phyloP scores from a whole-genome alignment of 2,888 invertebrate genomes.

The Autographa pulchrina region DNA sequence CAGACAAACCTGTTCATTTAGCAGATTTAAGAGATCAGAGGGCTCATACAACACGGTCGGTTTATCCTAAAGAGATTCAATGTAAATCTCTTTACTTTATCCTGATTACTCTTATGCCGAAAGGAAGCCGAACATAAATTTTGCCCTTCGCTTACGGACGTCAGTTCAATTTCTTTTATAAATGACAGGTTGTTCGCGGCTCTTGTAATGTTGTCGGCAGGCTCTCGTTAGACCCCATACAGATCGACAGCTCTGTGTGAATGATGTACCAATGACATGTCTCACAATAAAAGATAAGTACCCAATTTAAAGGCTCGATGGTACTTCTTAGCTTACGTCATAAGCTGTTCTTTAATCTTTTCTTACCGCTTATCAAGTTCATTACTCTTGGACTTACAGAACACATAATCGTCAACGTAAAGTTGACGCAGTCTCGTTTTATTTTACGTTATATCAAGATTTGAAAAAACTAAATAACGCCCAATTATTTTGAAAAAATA shows the following conservation, averaged over 20 bases:
- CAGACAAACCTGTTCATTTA: constrained; percentile 62
- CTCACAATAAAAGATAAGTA: constrained; percentile 39
- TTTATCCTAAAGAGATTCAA: constrained; percentile 58
- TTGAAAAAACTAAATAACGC: constrained; percentile 15
- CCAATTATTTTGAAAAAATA: constrained; percentile 25
- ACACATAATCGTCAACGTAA: constrained; percentile 22
- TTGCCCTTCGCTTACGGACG: constrained; percentile 42
- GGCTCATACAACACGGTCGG: constrained; percentile 54
- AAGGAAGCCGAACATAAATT: constrained; percentile 50
- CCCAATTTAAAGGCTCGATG: constrained; percentile 30
- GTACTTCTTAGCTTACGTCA: constrained; percentile 35
- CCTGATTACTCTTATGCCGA: constrained; percentile 56
- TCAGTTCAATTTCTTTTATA: constrained; percentile 52
- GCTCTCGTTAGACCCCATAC: constrained; percentile 40
- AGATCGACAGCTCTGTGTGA: constrained; percentile 18
- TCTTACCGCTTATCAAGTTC: constrained; percentile 48
- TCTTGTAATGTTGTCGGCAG: constrained; percentile 40
- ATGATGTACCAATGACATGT: constrained; percentile 30
- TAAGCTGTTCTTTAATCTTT: constrained; percentile 20
- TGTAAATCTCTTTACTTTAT: constrained; percentile 62
- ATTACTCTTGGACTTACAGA: constrained; percentile 31
- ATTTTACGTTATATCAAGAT: constrained; percentile 21
- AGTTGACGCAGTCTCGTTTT: constrained; percentile 20
- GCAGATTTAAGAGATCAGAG: constrained; percentile 60
- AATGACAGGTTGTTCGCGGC: constrained; percentile 45